Evolutionary conservation across 2,888 invertebrate genomes (phyloP), one percentile per base, ranked within the genome.

Genomic region (Cosmorhoe ocellata): DNA sequence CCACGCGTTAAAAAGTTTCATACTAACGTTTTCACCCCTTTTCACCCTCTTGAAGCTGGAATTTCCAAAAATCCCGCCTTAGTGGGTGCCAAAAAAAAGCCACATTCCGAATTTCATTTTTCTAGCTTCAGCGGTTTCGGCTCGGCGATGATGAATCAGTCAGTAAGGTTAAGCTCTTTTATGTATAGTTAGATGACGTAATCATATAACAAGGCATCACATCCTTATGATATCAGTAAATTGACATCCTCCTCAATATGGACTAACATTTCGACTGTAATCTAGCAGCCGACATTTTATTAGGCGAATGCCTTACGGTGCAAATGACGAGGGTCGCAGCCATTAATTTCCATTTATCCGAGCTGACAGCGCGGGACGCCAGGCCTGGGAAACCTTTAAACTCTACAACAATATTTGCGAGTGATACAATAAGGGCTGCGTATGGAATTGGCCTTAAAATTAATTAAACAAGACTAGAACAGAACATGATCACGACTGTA

Each of bases 291-390:
- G 64, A 63, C 66, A 56, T 70, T 67, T 61, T 70, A 67, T 70
- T 66, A 62, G 66, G 58, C 55, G 51, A 56, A 59, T 61, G 57
- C 51, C 56, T 50, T 45, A 58, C 55, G 61, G 58, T 51, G 52
- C 31, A 42, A 49, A 52, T 69, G 69, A 70, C 62, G 66, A 67
- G 65, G 67, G 66, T 66, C 41, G 11, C 47, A 56, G 58, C 74
- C 80, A 80, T 81, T 81, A 80, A 81, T 81, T 78, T 80, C 75
- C 78, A 81, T 81, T 79, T 78, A 80, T 74, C 69, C 69, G 43
- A 61, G 57, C 71, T 76, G 81, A 77, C 80, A 79, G 77, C 30
- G 42, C 50, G 38, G 48, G 26, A n/a, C 33, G 48, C 52, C 45
- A 59, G 58, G n/a, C 64, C 59, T 67, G 59, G 51, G 56, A 61